Evolutionary conservation across 92 coral and sea anemone species (phyloP), one percentile per base, ranked within the genome.

Genomic region (Paramuricea clavata): DNA sequence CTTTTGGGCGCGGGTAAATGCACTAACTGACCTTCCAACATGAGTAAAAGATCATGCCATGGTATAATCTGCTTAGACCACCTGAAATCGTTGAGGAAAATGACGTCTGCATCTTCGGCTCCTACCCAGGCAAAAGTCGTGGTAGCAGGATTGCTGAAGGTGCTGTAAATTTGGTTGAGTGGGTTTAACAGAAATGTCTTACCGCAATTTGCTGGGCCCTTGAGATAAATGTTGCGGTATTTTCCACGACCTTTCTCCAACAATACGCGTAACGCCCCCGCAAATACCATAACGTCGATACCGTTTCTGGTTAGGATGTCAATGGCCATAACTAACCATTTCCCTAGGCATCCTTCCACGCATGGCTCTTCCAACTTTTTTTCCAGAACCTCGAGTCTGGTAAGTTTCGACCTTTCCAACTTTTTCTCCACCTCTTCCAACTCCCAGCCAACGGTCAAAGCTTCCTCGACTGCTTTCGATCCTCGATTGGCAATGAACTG

Each of bases 61-160:
- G 90, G 57, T 0, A 87, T 87, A 15, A 87, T 70, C 9, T 78
- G 78, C 15, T 85, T 76, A 2, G 49, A 76, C 86, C 82, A 87
- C 9, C 74, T 19, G 30, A 87, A 87, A 31, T 87, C 90, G 27
- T 80, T 87, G 30, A 79, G 54, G 47, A 87, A 43, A 13, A 87
- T 87, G 6, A 87, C 65, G n/a, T 87, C 86, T 5, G 81, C 81
- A 31, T 80, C 35, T 68, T 87, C 80, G 19, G 86, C 90, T 1
- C 86, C 86, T 16, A 79, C 81, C 90, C 90, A 87, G 11, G 90
- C 90, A 80, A 87, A 87, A 13, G 90, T 87, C 15, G 85, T 84
- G 34, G 90, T 87, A 6, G 86, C 86, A 36, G 90, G 90, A 80
- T 78, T 87, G 36, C 76, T 61, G 44, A 86, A 86, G 19, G 85